These are phyloP conservation scores for Cydia pomonella DNA, from an alignment of 1,140 invertebrate genomes.

Conservation along the genomic window DNA sequence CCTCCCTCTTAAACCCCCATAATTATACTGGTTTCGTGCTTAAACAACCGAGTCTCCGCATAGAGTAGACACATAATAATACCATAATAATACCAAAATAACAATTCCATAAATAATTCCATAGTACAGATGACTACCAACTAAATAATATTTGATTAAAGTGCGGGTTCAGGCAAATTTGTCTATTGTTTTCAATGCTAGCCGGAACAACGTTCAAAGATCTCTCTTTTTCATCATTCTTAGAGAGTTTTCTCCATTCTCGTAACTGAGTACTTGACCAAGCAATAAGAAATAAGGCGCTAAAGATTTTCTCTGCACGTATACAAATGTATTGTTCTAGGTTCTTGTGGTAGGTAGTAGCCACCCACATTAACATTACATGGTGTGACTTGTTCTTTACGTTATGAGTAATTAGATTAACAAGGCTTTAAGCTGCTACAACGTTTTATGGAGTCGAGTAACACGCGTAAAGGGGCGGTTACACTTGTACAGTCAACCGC, in stretches of 20 bases:
- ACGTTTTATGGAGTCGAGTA: neutral
- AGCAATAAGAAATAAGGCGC: neutral
- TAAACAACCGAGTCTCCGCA: neutral
- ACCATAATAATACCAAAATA: no score
- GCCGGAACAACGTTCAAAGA: neutral
- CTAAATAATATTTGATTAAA: neutral
- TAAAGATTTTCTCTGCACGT: neutral
- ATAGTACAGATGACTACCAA: neutral
- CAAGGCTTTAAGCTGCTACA: neutral
- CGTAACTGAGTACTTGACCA: neutral
- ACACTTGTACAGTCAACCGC: neutral
- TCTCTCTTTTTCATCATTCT: conserved; percentile 12
- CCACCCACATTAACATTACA: neutral
- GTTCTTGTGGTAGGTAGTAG: neutral
- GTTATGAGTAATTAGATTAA: neutral
- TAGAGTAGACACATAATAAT: no score
- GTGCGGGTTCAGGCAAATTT: neutral
- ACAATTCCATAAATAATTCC: no score
- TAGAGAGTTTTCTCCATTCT: neutral
- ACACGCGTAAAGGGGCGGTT: neutral
- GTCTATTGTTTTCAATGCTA: neutral
- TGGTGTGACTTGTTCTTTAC: neutral
- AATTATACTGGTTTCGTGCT: neutral
- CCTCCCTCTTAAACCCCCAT: neutral
- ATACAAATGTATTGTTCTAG: neutral